Percentiles rank a stretch among this genome's conserved stretches.
These are phyloP conservation scores for Pandemis corylana DNA, from an alignment of 2,888 invertebrate genomes.

Conservation along the genomic window DNA sequence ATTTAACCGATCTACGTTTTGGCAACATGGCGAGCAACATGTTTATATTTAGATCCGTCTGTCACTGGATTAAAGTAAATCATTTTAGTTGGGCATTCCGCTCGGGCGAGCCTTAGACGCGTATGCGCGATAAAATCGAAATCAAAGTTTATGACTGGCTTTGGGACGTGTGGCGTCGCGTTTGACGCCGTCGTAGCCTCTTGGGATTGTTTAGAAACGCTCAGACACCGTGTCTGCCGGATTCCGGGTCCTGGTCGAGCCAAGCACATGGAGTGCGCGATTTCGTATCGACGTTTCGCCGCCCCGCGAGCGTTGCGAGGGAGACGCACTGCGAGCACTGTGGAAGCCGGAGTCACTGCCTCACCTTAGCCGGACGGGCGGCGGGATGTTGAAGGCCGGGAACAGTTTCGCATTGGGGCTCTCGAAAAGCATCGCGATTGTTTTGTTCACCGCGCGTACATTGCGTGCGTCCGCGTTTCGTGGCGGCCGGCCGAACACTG, in stretches of 20 bases:
- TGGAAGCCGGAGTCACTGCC: constrained; percentile 58
- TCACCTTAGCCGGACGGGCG: constrained; percentile 86
- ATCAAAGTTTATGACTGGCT: constrained; percentile 8
- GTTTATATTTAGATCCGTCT: constrained; percentile 23
- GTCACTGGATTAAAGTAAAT: constrained; percentile 18
- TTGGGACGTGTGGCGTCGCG: background rate
- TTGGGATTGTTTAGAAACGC: background rate
- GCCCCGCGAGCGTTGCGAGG: constrained; percentile 60
- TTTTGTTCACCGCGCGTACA: constrained; percentile 75
- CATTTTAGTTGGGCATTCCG: constrained; percentile 3
- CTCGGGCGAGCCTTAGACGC: constrained; percentile 4
- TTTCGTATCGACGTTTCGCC: constrained; percentile 71
- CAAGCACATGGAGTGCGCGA: constrained; percentile 51
- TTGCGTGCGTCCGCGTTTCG: constrained; percentile 66
- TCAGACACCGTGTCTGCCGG: constrained; percentile 13
- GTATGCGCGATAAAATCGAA: constrained; percentile 12
- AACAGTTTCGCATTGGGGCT: constrained; percentile 89
- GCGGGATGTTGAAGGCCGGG: constrained; percentile 89
- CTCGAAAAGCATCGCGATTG: constrained; percentile 88
- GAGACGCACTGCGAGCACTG: constrained; percentile 55
- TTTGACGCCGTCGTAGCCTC: background rate
- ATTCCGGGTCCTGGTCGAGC: background rate
- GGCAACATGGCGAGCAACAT: constrained; percentile 6
- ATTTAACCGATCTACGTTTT: background rate
- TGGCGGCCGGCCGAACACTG: constrained; percentile 77